Evolutionary conservation across 37 sponge, comb jelly and placozoan genomes (phyloP).

Genomic region (Spongilla lacustris): DNA sequence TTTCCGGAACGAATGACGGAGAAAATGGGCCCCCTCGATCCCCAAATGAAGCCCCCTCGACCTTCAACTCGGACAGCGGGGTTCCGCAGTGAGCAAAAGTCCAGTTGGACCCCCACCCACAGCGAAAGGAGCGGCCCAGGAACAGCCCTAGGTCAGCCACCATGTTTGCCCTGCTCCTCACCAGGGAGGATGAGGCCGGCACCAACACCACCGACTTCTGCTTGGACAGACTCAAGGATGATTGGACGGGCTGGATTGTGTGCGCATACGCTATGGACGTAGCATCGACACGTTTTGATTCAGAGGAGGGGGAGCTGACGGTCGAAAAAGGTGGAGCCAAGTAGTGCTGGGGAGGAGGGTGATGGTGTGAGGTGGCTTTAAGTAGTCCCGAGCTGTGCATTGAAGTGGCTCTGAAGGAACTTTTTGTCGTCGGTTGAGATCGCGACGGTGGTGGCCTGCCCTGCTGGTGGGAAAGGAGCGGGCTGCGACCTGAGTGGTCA

Average conservation of each 20-base stretch:
- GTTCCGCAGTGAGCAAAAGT: conserved; percentile 75
- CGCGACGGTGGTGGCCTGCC: background rate
- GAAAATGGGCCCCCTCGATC: too few species aligned
- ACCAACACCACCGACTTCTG: conserved; percentile 16
- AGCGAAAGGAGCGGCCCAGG: conserved; percentile 76
- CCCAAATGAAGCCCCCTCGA: background rate
- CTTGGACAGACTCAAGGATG: conserved; percentile 27
- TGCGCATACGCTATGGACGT: background rate
- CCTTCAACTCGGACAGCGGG: background rate
- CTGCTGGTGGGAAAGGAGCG: background rate
- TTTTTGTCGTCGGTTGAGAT: background rate
- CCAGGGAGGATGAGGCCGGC: conserved; percentile 3
- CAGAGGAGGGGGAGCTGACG: background rate
- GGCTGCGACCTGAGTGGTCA: background rate
- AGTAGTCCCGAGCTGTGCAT: background rate
- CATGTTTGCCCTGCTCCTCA: background rate
- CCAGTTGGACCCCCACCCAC: conserved; percentile 95
- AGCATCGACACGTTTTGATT: background rate
- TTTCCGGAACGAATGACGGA: background rate
- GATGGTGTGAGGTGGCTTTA: background rate
- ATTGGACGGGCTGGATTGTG: conserved; percentile 23
- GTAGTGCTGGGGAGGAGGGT: background rate
- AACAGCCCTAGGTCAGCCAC: conserved; percentile 41
- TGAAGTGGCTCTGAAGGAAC: background rate
- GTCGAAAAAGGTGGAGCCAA: background rate